Evolutionary conservation across 1,140 invertebrate species (phyloP).

Genomic region (Whitmania pigra): DNA sequence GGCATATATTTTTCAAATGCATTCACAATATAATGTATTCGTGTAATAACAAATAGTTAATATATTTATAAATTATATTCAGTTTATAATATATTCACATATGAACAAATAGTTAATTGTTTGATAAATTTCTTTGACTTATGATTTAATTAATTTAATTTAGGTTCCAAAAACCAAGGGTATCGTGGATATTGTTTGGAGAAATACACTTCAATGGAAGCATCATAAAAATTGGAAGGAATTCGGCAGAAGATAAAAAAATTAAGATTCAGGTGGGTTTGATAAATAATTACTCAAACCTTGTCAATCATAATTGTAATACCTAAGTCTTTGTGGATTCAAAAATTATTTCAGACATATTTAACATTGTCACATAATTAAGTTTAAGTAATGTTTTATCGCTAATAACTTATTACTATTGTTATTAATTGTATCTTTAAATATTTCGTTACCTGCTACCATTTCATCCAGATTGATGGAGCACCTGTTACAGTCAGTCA

Average conservation of each 20-base stretch:
- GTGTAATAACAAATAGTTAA: too few species aligned
- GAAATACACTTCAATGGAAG: neutral
- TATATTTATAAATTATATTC: too few species aligned
- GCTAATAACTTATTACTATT: too few species aligned
- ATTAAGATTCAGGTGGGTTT: neutral
- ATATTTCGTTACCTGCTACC: neutral
- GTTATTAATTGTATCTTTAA: neutral
- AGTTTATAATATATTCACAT: too few species aligned
- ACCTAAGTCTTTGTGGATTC: neutral
- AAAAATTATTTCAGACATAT: too few species aligned
- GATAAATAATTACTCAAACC: too few species aligned
- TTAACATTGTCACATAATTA: too few species aligned
- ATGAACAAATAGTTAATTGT: neutral
- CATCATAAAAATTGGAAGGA: neutral
- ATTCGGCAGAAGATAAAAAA: neutral
- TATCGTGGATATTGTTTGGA: neutral
- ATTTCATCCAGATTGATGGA: neutral
- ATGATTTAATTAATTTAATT: neutral
- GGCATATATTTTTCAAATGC: too few species aligned
- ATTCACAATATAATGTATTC: too few species aligned
- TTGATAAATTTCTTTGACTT: neutral
- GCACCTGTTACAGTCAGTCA: neutral
- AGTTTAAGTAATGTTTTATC: too few species aligned
- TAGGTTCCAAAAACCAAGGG: conserved; percentile 2
- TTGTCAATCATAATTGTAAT: too few species aligned